phyloP scores from a whole-genome alignment of 1,140 invertebrate species.

The Drosophila novamexicana region DNA sequence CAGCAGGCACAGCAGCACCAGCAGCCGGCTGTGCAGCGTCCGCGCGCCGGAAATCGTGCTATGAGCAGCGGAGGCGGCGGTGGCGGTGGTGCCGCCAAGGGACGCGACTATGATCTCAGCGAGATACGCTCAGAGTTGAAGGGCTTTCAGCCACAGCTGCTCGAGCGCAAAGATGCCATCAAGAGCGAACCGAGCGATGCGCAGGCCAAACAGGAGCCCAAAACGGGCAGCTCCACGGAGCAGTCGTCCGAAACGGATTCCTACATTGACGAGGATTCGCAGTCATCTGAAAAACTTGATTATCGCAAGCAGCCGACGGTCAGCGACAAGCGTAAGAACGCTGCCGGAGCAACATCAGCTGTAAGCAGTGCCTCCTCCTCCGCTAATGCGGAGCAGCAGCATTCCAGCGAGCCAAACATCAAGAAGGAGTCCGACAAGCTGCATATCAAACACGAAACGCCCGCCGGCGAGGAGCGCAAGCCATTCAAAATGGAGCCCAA shows the following conservation, averaged over 20 bases:
- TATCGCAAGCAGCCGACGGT: constrained; percentile 44
- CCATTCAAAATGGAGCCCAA: constrained; percentile 54
- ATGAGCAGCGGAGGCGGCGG: constrained; percentile 44
- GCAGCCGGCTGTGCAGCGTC: constrained; percentile 52
- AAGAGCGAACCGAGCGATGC: constrained; percentile 43
- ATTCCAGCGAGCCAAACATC: constrained; percentile 5
- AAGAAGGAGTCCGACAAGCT: constrained; percentile 48
- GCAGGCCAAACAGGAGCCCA: constrained; percentile 57
- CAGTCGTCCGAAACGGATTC: constrained; percentile 80
- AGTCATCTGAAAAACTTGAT: constrained; percentile 73
- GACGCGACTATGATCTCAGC: constrained; percentile 92
- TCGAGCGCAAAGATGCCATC: constrained; percentile 52
- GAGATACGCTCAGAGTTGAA: constrained; percentile 93
- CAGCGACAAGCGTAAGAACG: constrained; percentile 3
- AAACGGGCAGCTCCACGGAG: constrained; percentile 73
- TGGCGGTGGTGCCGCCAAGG: constrained; percentile 84
- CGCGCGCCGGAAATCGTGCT: constrained; percentile 58
- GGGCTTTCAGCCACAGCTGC: constrained; percentile 86
- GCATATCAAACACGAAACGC: constrained; percentile 38
- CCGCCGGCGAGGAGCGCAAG: constrained; percentile 27
- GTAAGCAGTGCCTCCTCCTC: neutral
- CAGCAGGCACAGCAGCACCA: constrained; percentile 45
- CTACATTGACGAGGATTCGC: constrained; percentile 79
- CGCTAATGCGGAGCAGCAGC: neutral
- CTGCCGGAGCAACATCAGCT: constrained; percentile 1